Conservation (phyloP, 2,113 vertebrate genomes). For the Lagopus leucura region DNA sequence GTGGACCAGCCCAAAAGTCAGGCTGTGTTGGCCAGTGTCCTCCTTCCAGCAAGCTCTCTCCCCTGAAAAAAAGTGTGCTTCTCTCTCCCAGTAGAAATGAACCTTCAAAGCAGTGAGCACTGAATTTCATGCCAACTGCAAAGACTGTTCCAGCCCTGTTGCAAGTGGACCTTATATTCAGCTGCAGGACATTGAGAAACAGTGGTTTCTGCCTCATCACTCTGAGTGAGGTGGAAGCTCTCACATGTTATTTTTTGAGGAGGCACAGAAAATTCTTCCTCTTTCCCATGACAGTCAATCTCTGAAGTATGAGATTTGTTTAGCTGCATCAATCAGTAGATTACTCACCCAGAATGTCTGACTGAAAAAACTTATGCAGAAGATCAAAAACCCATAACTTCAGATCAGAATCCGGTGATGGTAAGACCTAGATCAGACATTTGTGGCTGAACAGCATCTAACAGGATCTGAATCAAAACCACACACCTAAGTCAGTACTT, state of each 20-base stretch:
- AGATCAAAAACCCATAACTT: not conserved
- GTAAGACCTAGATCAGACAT: not conserved
- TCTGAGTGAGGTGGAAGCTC: not conserved
- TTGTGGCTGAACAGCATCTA: not conserved
- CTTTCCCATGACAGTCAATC: not conserved
- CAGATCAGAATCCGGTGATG: not conserved
- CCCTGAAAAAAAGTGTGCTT: not conserved
- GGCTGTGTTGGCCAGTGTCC: not conserved
- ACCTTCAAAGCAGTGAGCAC: not conserved
- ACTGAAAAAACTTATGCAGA: not conserved
- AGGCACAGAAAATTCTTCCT: not conserved
- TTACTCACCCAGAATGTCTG: not conserved
- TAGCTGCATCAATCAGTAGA: not conserved
- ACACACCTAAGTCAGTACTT: not conserved
- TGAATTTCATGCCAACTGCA: not conserved
- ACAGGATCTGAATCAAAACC: not conserved
- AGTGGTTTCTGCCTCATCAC: not conserved
- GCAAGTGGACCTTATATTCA: rapidly evolving
- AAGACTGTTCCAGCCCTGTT: not conserved
- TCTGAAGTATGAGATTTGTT: not conserved
- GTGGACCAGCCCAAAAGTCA: not conserved
- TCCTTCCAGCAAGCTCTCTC: not conserved
- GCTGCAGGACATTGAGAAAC: not conserved
- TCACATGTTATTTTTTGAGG: not conserved
- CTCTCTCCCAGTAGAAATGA: not conserved